A percentile compares a stretch with the other conserved stretches of the same genome.
Evolutionary conservation across 2,888 invertebrate species (phyloP).

Genomic region (Hypolimnas misippus): DNA sequence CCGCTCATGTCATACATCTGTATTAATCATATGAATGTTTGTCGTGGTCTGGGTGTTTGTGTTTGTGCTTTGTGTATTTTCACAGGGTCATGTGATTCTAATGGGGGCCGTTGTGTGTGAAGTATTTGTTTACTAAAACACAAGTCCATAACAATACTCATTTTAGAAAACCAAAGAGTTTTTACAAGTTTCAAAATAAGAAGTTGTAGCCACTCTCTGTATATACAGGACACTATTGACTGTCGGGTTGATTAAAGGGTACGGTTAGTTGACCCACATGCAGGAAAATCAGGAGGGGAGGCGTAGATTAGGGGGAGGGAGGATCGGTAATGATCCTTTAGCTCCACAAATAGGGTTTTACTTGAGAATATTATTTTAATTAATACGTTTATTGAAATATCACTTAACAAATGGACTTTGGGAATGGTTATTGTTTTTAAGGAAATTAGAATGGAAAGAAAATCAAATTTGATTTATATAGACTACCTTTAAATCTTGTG

Average conservation of each 20-base stretch:
- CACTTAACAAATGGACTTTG: neutral
- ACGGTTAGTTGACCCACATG: constrained; percentile 14
- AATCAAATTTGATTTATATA: neutral
- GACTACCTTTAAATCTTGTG: too few relatives aligned
- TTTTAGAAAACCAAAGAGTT: neutral
- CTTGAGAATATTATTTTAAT: neutral
- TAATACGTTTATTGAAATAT: neutral
- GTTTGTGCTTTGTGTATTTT: too few relatives aligned
- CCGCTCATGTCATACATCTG: too few relatives aligned
- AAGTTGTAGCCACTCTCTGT: constrained; percentile 4
- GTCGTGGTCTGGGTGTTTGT: too few relatives aligned
- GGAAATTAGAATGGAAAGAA: neutral
- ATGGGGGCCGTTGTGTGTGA: too few relatives aligned
- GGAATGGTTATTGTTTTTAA: neutral
- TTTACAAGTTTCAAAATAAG: neutral
- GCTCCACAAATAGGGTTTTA: neutral
- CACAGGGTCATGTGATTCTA: too few relatives aligned
- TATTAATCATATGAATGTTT: too few relatives aligned
- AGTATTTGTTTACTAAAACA: too few relatives aligned
- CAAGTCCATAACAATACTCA: neutral
- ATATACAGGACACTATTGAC: neutral
- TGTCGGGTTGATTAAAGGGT: constrained; percentile 13
- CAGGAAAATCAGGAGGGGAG: constrained; percentile 6
- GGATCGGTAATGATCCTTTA: constrained; percentile 5
- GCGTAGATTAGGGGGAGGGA: neutral